phyloP scores from a whole-genome alignment of 1,140 invertebrate genomes.

The Neelides sp. region DNA sequence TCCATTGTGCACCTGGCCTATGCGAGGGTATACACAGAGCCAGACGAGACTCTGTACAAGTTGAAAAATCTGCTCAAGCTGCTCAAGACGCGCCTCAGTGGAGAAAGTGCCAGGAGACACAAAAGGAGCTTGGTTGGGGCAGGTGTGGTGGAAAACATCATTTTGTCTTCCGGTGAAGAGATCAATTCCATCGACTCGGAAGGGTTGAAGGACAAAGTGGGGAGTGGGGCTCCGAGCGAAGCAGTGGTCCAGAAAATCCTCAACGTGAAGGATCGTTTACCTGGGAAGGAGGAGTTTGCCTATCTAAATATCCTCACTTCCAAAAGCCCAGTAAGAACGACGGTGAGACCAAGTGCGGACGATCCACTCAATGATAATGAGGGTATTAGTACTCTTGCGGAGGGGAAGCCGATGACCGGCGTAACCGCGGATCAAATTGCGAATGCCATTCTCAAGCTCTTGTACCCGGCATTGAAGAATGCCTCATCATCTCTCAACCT shows the following conservation, averaged over 20 bases:
- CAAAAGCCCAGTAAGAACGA: no score
- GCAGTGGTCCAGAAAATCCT: conserved; percentile 17
- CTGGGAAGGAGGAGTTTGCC: no score
- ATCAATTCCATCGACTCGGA: background rate
- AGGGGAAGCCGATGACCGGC: no score
- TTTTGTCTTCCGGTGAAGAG: background rate
- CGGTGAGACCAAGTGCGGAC: conserved; percentile 1
- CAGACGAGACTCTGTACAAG: conserved; percentile 21
- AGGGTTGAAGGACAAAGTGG: background rate
- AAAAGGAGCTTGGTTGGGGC: background rate
- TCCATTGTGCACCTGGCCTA: conserved; percentile 27
- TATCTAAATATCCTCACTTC: no score
- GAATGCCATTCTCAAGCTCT: conserved; percentile 17
- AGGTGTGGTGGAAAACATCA: no score
- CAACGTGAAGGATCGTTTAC: conserved; percentile 6
- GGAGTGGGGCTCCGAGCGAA: conserved; percentile 8
- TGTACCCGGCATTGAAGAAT: conserved; percentile 4
- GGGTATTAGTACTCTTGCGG: background rate
- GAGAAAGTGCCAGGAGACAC: background rate
- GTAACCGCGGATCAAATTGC: conserved; percentile 23
- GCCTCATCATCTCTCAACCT: background rate
- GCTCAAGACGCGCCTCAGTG: conserved; percentile 9
- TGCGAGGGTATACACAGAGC: conserved; percentile 16
- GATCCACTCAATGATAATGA: background rate
- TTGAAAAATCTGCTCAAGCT: conserved; percentile 23